Conservation (phyloP, 2,797 vertebrate genomes). For the Thamnophis elegans region DNA sequence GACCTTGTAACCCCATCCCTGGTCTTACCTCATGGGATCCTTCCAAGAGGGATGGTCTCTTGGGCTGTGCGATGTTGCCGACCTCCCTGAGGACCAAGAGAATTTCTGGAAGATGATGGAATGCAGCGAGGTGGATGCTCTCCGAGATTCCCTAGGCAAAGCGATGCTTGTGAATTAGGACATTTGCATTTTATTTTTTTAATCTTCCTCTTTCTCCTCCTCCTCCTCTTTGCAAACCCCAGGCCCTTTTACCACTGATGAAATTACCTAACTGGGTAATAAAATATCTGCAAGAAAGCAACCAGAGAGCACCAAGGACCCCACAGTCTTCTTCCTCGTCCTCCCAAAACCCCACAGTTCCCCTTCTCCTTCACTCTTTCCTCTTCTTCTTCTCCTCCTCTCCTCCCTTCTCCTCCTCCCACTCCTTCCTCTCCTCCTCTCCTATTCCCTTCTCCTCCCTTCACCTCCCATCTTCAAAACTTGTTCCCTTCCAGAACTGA, state of each 20-base stretch:
- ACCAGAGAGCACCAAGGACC: neutral
- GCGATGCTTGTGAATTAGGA: neutral
- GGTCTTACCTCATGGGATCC: neutral
- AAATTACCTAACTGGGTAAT: neutral
- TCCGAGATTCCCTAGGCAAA: neutral
- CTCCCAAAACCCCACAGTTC: too few relatives aligned
- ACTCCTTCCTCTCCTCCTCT: too few relatives aligned
- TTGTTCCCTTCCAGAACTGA: neutral
- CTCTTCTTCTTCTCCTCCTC: too few relatives aligned
- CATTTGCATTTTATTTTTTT: too few relatives aligned
- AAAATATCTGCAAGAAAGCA: neutral
- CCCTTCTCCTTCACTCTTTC: neutral
- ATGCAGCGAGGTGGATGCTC: too few relatives aligned
- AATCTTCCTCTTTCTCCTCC: too few relatives aligned
- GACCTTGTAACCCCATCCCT: neutral
- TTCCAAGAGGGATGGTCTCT: neutral
- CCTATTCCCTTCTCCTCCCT: too few relatives aligned
- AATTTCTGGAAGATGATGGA: too few relatives aligned
- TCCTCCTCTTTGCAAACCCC: neutral
- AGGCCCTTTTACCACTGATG: neutral
- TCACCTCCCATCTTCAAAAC: too few relatives aligned
- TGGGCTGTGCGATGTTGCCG: neutral
- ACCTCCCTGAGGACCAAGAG: too few relatives aligned
- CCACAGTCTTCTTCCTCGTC: too few relatives aligned
- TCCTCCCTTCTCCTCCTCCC: too few relatives aligned